Evolutionary conservation across 1,140 invertebrate genomes (phyloP).

Genomic region (Bombus breviceps): DNA sequence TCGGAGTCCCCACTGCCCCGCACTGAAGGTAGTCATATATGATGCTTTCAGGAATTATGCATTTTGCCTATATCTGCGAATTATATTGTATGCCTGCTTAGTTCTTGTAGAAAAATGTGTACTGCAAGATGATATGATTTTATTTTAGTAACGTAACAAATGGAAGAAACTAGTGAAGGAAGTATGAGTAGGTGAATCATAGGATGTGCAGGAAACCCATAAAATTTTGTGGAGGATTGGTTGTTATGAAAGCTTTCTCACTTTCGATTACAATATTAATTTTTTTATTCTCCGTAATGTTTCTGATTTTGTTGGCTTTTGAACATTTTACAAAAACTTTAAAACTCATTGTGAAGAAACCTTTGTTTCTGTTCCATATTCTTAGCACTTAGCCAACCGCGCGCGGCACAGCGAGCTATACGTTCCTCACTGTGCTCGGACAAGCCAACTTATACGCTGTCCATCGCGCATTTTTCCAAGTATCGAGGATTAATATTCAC

Average conservation of each 20-base stretch:
- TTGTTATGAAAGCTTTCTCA: background rate
- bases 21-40: conserved; percentile 78
- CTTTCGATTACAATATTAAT: background rate
- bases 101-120: conserved; percentile 67
- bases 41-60: conserved; percentile 75
- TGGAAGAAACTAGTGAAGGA: conserved; percentile 40
- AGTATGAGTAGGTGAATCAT: conserved; percentile 50
- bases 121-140: conserved; percentile 61
- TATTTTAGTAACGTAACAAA: conserved; percentile 53
- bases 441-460: too few relatives aligned
- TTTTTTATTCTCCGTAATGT: background rate
- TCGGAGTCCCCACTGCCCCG: conserved; percentile 81
- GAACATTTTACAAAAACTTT: background rate
- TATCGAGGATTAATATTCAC: too few relatives aligned
- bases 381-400: background rate
- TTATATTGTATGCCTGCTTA: conserved; percentile 76
- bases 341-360: background rate
- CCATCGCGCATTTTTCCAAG: too few relatives aligned
- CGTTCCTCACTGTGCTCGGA: too few relatives aligned
- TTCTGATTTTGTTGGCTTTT: conserved; percentile 1
- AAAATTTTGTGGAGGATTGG: background rate
- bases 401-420: too few relatives aligned
- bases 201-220: conserved; percentile 40
- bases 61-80: conserved; percentile 73
- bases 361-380: background rate